These are phyloP conservation scores for Drosophila robusta DNA, from an alignment of 2,888 invertebrate genomes.

Conservation along the genomic window DNA sequence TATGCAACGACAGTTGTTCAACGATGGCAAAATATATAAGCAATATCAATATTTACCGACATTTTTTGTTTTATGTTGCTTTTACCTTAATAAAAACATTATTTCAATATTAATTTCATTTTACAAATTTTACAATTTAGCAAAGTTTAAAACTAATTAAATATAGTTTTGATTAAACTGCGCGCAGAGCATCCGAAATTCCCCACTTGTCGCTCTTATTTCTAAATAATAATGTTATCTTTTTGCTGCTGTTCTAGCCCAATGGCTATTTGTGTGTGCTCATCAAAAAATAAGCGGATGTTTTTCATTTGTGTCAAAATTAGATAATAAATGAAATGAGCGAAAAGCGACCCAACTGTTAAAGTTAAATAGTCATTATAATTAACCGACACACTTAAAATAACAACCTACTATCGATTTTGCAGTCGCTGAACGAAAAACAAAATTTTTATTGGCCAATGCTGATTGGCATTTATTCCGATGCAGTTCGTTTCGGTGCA, in stretches of 20 bases:
- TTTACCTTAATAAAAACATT: too few species aligned
- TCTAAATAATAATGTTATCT: background rate
- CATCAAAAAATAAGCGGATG: background rate
- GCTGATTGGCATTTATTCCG: conserved; percentile 27
- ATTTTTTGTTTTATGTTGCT: too few species aligned
- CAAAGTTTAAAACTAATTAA: background rate
- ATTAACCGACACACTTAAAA: conserved; percentile 6
- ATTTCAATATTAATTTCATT: too few species aligned
- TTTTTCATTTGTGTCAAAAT: background rate
- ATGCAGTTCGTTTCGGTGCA: conserved; percentile 3
- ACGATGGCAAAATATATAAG: too few species aligned
- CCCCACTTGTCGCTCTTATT: too few species aligned
- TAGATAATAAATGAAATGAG: background rate
- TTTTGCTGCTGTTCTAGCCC: background rate
- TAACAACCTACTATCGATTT: conserved; percentile 7
- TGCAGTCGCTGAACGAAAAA: conserved; percentile 1
- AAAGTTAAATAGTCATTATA: conserved; percentile 3
- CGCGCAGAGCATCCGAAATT: background rate
- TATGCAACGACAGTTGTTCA: too few species aligned
- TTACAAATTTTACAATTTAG: too few species aligned
- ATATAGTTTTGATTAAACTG: background rate
- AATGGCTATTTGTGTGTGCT: background rate
- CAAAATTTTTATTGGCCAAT: conserved; percentile 25
- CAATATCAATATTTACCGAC: too few species aligned
- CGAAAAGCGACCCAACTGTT: background rate